Evolutionary conservation across 2,113 vertebrate species (phyloP).

Genomic region (Cariama cristata): DNA sequence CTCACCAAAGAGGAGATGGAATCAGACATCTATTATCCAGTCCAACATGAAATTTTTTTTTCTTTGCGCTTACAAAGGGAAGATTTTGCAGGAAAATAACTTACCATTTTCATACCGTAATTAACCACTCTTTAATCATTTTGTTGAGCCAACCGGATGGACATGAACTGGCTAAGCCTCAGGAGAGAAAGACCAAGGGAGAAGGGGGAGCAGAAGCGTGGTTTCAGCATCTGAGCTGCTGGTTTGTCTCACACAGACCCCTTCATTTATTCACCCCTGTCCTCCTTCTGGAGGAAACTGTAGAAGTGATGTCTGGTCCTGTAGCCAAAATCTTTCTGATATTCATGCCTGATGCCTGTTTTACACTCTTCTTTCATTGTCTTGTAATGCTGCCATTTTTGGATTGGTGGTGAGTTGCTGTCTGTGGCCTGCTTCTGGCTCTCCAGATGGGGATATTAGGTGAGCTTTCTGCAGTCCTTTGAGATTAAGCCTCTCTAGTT

Average conservation of each 20-base stretch:
- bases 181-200: neutral
- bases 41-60: slow-evolving; percentile 33
- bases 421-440: neutral
- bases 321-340: neutral
- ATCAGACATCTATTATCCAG: slow-evolving; percentile 40
- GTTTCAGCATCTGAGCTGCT: neutral
- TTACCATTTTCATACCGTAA: neutral
- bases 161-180: neutral
- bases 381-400: neutral
- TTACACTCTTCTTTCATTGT: neutral
- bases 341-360: neutral
- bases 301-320: neutral
- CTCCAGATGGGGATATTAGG: neutral
- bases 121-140: slow-evolving; percentile 9
- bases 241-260: neutral
- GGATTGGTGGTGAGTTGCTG: neutral
- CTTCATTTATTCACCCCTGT: neutral
- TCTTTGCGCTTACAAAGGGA: slow-evolving; percentile 25
- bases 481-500: neutral
- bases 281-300: neutral
- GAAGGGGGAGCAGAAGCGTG: neutral
- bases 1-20: slow-evolving; percentile 37
- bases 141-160: neutral
- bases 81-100: slow-evolving; percentile 31
- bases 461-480: neutral